phyloP scores from a whole-genome alignment of 2,797 vertebrate species.

The Toxotes lorentzi region DNA sequence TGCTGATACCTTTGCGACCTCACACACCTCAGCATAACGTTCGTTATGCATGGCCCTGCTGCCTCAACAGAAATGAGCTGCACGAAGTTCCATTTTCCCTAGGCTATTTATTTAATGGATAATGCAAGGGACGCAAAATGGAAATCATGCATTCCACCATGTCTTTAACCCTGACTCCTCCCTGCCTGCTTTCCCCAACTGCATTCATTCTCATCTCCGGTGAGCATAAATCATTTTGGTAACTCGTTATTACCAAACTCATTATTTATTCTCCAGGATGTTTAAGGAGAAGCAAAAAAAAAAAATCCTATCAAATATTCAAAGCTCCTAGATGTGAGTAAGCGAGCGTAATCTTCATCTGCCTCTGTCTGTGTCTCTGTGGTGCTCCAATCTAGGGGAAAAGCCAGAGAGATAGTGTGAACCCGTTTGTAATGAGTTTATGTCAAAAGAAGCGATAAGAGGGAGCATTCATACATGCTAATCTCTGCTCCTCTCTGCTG shows the following conservation, averaged over 20 bases:
- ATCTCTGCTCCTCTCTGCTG: constrained; percentile 63
- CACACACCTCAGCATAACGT: constrained; percentile 58
- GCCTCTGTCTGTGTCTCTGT: constrained; percentile 23
- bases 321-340: constrained; percentile 57
- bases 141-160: constrained; percentile 77
- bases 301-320: constrained; percentile 71
- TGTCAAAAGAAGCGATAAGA: constrained; percentile 70
- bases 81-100: constrained; percentile 68
- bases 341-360: constrained; percentile 45
- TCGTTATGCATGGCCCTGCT: constrained; percentile 62
- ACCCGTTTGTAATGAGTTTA: constrained; percentile 66
- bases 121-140: constrained; percentile 79
- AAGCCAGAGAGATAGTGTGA: constrained; percentile 27
- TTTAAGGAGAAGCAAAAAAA: constrained; percentile 57
- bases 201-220: constrained; percentile 45
- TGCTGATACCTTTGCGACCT: constrained; percentile 48
- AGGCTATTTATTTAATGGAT: constrained; percentile 83
- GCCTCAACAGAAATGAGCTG: constrained; percentile 63
- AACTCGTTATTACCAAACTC: constrained; percentile 71
- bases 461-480: constrained; percentile 68
- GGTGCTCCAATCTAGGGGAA: constrained; percentile 12
- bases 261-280: constrained; percentile 74
- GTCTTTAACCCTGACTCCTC: constrained; percentile 71
- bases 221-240: constrained; percentile 73
- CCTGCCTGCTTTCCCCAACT: constrained; percentile 38